phyloP scores from a whole-genome alignment of 2,888 invertebrate genomes.

The Drosophila suboccidentalis region DNA sequence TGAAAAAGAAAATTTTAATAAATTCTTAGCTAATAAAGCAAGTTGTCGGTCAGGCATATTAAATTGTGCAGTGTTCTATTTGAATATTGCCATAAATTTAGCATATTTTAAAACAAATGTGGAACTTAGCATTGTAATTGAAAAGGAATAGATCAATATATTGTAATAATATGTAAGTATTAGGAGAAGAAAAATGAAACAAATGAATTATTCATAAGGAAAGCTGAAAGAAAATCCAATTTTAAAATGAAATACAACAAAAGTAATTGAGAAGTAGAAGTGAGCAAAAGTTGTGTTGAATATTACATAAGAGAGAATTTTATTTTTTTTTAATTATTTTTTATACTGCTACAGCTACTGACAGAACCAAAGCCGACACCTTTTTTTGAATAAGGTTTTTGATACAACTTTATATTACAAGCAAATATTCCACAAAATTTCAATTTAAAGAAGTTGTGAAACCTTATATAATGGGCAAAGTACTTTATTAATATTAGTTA shows the following conservation, averaged over 20 bases:
- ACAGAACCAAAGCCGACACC: no score
- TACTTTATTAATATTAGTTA: not conserved
- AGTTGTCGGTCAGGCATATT: constrained; percentile 40
- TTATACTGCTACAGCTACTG: no score
- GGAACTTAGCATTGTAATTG: not conserved
- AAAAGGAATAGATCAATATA: not conserved
- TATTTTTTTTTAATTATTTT: no score
- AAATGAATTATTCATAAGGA: not conserved
- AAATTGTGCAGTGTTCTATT: not conserved
- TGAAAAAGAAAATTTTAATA: constrained; percentile 43
- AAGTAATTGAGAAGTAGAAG: no score
- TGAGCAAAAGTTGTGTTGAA: no score
- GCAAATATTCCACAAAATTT: no score
- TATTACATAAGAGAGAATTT: no score
- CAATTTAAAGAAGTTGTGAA: not conserved
- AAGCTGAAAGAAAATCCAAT: no score
- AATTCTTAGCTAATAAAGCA: constrained; percentile 53
- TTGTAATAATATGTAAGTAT: constrained; percentile 1
- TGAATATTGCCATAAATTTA: constrained; percentile 9
- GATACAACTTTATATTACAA: no score
- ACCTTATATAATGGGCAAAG: not conserved
- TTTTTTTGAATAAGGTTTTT: no score
- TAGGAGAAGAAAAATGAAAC: not conserved
- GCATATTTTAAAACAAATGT: not conserved
- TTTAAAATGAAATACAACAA: no score